Evolutionary conservation across 2,113 vertebrate genomes (phyloP).

Genomic region (Catharus fuscescens): DNA sequence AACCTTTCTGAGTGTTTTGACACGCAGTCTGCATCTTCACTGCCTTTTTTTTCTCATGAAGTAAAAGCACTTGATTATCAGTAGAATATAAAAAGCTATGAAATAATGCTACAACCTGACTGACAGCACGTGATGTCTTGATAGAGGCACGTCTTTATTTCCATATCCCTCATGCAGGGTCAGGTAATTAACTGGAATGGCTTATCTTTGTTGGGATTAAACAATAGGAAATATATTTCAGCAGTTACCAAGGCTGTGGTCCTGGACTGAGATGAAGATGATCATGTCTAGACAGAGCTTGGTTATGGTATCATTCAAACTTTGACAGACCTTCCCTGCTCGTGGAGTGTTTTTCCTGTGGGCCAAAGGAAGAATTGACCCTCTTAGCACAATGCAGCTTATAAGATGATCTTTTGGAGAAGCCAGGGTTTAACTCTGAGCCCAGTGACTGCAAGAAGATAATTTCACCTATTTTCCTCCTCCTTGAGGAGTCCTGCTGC

Average conservation of each 20-base stretch:
- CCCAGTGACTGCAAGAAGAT: not conserved
- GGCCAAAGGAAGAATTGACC: constrained; percentile 20
- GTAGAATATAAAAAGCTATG: not conserved
- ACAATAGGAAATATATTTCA: not conserved
- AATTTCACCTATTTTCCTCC: constrained; percentile 25
- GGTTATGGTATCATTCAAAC: constrained; percentile 20
- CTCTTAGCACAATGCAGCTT: not conserved
- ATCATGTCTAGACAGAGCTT: constrained; percentile 35
- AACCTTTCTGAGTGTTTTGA: not conserved
- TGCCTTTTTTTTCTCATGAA: not conserved
- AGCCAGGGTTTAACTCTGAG: constrained; percentile 31
- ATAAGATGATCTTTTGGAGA: constrained; percentile 26
- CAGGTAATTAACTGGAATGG: not conserved
- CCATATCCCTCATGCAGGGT: accelerated
- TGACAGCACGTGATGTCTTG: not conserved
- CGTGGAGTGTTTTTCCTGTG: not conserved
- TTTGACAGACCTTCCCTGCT: not conserved
- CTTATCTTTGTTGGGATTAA: not conserved
- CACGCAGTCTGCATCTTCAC: not conserved
- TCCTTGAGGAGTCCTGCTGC: not conserved
- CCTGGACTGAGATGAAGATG: not conserved
- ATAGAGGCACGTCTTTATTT: not conserved
- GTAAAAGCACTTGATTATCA: not conserved
- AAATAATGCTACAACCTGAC: not conserved
- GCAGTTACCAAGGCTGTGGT: not conserved